Evolutionary conservation across 1,140 invertebrate species (phyloP).

Genomic region (Sycophila sp.): DNA sequence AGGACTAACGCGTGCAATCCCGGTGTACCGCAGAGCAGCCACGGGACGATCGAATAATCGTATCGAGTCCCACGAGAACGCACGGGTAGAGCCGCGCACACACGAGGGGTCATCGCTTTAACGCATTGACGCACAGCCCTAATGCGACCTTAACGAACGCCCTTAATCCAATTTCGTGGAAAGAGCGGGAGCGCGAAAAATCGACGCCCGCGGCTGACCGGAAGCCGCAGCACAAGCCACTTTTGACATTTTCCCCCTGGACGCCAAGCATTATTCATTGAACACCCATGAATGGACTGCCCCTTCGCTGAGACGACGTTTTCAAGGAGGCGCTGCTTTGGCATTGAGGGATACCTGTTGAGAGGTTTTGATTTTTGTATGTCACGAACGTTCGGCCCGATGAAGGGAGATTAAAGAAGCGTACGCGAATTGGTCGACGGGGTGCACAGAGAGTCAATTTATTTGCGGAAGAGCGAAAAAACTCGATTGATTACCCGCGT

Average conservation of each 20-base stretch:
- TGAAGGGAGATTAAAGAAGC: too few species aligned
- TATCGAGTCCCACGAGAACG: conserved; percentile 6
- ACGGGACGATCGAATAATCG: not conserved
- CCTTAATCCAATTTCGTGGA: conserved; percentile 59
- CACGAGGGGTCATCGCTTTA: conserved; percentile 48
- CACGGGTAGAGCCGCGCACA: not conserved
- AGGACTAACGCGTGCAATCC: not conserved
- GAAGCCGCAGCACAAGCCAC: conserved; percentile 48
- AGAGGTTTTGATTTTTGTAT: not conserved
- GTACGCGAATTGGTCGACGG: too few species aligned
- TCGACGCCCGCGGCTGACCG: conserved; percentile 50
- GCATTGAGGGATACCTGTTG: conserved; percentile 14
- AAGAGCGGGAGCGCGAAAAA: conserved; percentile 52
- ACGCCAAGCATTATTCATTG: conserved; percentile 35
- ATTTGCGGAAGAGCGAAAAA: too few species aligned
- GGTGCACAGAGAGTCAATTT: too few species aligned
- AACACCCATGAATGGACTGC: conserved; percentile 30
- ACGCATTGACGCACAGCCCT: conserved; percentile 48
- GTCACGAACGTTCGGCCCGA: too few species aligned
- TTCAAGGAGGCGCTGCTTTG: too few species aligned
- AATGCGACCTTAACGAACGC: conserved; percentile 54
- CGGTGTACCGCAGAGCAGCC: not conserved
- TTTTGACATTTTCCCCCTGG: conserved; percentile 20
- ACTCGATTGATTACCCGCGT: too few species aligned
- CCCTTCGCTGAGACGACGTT: not conserved